These are phyloP conservation scores for Lerista edwardsae DNA, from an alignment of 2,797 vertebrate genomes.

Conservation along the genomic window DNA sequence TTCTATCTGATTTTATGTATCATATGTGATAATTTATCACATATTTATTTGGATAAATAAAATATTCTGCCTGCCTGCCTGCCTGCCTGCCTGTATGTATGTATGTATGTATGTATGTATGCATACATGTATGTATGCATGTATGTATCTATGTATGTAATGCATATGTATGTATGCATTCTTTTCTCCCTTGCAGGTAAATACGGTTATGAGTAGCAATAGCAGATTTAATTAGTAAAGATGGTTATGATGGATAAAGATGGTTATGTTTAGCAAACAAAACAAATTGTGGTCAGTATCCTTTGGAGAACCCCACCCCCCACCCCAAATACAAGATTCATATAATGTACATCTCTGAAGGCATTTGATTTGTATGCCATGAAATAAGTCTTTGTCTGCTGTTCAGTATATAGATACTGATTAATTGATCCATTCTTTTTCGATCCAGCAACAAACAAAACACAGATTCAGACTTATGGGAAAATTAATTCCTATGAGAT, in stretches of 20 bases:
- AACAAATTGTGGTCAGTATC: background rate
- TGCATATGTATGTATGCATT: background rate
- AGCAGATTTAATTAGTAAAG: too few species aligned
- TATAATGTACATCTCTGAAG: background rate
- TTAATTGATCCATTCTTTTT: conserved; percentile 20
- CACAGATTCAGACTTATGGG: background rate
- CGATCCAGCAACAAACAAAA: background rate
- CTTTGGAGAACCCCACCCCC: too few species aligned
- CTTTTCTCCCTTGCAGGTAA: background rate
- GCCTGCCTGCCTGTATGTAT: too few species aligned
- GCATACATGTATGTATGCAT: too few species aligned
- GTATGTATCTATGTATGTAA: too few species aligned
- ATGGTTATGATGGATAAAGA: too few species aligned
- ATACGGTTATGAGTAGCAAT: background rate
- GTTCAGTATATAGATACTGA: background rate
- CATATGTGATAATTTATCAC: too few species aligned
- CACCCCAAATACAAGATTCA: background rate
- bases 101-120: too few species aligned
- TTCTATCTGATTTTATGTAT: too few species aligned
- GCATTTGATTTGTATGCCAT: background rate
- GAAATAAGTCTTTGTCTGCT: background rate
- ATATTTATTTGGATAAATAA: too few species aligned
- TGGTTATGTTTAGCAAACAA: background rate
- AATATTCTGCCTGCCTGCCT: too few species aligned
- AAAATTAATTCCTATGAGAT: conserved; percentile 38